A percentile compares a stretch with the other conserved stretches of the same genome.
These are phyloP conservation scores for Balaeniceps rex DNA, from an alignment of 2,113 vertebrate genomes.

Conservation along the genomic window DNA sequence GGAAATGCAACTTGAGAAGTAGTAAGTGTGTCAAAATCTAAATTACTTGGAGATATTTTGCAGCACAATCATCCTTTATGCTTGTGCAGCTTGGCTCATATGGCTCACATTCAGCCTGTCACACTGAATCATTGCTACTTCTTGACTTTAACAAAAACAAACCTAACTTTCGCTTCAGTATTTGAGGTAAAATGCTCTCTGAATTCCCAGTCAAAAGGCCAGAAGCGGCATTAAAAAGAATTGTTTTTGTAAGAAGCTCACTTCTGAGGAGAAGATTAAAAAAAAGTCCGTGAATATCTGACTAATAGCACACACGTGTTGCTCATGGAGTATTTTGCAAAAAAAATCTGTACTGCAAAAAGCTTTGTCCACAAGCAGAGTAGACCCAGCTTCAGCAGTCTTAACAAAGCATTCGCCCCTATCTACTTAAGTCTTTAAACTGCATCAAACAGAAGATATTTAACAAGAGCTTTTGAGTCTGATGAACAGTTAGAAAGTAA, in stretches of 20 bases:
- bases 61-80: constrained; percentile 56
- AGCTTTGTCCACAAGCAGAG: background rate
- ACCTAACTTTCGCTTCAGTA: background rate
- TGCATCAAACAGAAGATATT: background rate
- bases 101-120: constrained; percentile 65
- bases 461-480: background rate
- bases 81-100: constrained; percentile 3
- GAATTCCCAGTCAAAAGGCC: constrained; percentile 17
- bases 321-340: background rate
- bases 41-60: constrained; percentile 31
- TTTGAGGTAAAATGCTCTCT: background rate
- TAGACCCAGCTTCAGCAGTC: background rate
- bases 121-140: constrained; percentile 53
- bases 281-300: background rate
- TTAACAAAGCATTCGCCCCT: background rate
- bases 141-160: constrained; percentile 60
- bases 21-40: constrained; percentile 36
- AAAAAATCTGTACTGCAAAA: background rate
- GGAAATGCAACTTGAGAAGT: constrained; percentile 33
- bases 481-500: background rate
- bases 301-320: background rate
- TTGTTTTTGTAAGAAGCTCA: background rate
- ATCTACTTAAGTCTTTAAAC: background rate
- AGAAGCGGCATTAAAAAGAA: background rate
- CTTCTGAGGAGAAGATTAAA: background rate